Conservation (phyloP, 2,797 vertebrate species). For the Nyctalus aviator region DNA sequence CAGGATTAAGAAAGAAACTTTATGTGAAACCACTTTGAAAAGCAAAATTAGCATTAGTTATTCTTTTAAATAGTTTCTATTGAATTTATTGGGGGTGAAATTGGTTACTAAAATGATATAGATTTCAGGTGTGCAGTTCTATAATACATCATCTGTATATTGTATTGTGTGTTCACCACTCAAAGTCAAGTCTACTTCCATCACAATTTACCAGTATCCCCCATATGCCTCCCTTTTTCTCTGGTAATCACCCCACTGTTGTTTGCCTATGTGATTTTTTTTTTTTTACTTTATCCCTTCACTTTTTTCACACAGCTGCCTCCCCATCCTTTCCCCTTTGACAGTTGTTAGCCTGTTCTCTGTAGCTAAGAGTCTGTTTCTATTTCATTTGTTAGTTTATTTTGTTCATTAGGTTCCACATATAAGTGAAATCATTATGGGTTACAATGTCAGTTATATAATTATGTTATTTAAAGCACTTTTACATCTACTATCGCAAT, state of each 20-base stretch:
- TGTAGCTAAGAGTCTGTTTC: not conserved
- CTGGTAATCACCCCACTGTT: not conserved
- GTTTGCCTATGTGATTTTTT: not conserved
- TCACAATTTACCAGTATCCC: not conserved
- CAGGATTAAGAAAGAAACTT: conserved; percentile 2
- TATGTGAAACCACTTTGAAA: not conserved
- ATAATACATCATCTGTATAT: not conserved
- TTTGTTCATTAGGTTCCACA: not conserved
- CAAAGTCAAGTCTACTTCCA: not conserved
- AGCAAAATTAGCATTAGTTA: not conserved
- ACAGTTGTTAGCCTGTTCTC: not conserved
- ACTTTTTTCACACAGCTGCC: not conserved
- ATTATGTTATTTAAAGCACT: conserved; percentile 15
- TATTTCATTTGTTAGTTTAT: not conserved
- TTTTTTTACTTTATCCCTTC: not conserved
- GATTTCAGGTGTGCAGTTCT: not conserved
- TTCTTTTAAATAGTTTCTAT: not conserved
- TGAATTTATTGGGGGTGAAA: not conserved
- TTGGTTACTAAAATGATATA: not conserved
- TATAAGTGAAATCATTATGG: not conserved
- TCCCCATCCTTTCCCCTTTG: not conserved
- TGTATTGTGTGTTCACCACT: not conserved
- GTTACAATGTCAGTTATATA: not conserved
- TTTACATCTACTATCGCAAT: not conserved
- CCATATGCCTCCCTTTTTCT: not conserved